phyloP scores from a whole-genome alignment of 2,113 vertebrate species.

The Trematomus loennbergii region DNA sequence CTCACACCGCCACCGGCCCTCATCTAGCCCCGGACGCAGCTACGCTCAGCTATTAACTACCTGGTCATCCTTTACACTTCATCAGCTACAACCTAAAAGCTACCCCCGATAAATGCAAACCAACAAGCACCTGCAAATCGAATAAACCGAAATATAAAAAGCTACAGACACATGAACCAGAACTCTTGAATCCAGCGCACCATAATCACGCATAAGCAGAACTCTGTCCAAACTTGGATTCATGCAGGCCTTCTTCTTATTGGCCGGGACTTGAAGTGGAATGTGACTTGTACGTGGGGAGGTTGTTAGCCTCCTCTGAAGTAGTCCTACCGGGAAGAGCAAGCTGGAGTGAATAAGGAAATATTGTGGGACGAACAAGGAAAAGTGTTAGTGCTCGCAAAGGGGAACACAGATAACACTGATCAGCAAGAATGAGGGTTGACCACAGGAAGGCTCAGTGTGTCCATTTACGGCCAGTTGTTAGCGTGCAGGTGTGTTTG shows the following conservation, averaged over 20 bases:
- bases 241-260: conserved; percentile 35
- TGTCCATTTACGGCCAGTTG: conserved; percentile 22
- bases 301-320: conserved; percentile 1
- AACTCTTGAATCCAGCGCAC: conserved; percentile 56
- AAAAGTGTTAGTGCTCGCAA: conserved; percentile 20
- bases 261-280: conserved; percentile 48
- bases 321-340: conserved; percentile 13
- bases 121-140: conserved; percentile 50
- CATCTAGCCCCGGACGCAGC: conserved; percentile 45
- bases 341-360: conserved; percentile 10
- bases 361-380: conserved; percentile 21
- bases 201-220: conserved; percentile 50
- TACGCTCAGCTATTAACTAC: conserved; percentile 48
- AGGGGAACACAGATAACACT: conserved; percentile 19
- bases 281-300: conserved; percentile 31
- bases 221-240: conserved; percentile 37
- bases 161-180: conserved; percentile 36
- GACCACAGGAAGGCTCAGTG: conserved; percentile 22
- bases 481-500: conserved; percentile 4
- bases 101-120: conserved; percentile 36
- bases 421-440: conserved; percentile 1
- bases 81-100: conserved; percentile 48
- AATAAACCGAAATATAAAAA: conserved; percentile 26
- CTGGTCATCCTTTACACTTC: conserved; percentile 49
- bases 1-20: conserved; percentile 24